Evolutionary conservation across 2,113 vertebrate genomes (phyloP), one percentile per base, ranked within the genome.

Genomic region (Struthidea cinerea): DNA sequence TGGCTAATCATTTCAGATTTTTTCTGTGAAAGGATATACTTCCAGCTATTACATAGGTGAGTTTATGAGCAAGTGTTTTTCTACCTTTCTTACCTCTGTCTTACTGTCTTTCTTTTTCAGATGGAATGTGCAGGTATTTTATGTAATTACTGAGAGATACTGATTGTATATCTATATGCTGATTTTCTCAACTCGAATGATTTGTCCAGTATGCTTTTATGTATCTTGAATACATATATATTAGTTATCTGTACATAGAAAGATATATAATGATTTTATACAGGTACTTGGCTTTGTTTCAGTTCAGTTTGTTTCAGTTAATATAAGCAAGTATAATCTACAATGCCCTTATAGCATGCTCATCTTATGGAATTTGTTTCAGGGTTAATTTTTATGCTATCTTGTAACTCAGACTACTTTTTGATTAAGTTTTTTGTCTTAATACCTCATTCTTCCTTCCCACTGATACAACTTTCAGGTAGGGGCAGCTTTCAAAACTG

Each of bases 21-120:
- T 83, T 76, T 83, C 47, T 27, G 21, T 92, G 42, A 77, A 77
- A 94, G 84, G 89, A 94, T 78, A 49, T 87, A 57, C 87, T 83
- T 91, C 69, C 73, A 96, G n/a, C 56, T 84, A 53, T 47, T 91
- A 14, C 28, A 50, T 79, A 87, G 96, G 87, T 97, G 89, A 97
- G 96, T 97, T 94, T 63, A 60, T 76, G 78, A 35, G 21, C 19
- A 65, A 81, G 63, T 39, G 47, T 95, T 80, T 28, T 91, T 75
- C 55, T 79, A 55, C 37, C 13, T 90, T 94, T 13, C 17, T 79
- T 76, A 42, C 26, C 14, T 37, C 5, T 93, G 27, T 80, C 23
- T 93, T 68, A 47, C 33, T 79, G 2, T 64, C 26, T 86, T 87
- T 90, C 32, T 65, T 87, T 95, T 87, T 61, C 73, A 85, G 53